Conservation (phyloP, 2,888 invertebrate species). For the Acronicta leporina region DNA sequence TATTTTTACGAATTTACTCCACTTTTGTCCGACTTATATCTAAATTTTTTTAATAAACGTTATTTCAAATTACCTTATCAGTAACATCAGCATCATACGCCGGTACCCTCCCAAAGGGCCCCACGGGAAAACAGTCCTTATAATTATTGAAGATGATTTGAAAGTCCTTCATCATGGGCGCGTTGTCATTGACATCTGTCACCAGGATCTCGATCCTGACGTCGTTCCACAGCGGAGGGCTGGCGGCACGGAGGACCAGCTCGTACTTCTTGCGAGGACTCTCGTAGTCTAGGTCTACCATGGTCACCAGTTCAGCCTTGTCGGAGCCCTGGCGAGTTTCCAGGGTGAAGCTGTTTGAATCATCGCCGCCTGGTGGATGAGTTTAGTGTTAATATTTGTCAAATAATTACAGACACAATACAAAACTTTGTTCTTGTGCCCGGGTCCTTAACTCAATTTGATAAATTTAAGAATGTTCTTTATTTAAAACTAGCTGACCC, state of each 20-base stretch:
- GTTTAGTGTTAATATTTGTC: too few species aligned
- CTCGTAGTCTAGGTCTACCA: slow-evolving; percentile 98
- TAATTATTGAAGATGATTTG: slow-evolving; percentile 98
- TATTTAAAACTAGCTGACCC: too few species aligned
- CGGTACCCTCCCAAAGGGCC: slow-evolving; percentile 96
- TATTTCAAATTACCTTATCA: slow-evolving; percentile 90
- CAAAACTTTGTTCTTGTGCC: too few species aligned
- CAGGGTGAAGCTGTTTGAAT: slow-evolving; percentile 95
- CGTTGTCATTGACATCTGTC: slow-evolving; percentile 98
- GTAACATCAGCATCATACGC: slow-evolving; percentile 98
- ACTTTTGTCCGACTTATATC: too few species aligned
- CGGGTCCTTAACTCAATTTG: too few species aligned
- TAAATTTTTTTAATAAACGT: too few species aligned
- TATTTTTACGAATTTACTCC: too few species aligned
- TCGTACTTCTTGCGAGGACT: slow-evolving; percentile 97
- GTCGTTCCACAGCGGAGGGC: slow-evolving; percentile 96
- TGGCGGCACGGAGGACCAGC: slow-evolving; percentile 96
- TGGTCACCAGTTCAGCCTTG: slow-evolving; percentile 95
- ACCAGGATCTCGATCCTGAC: slow-evolving; percentile 96
- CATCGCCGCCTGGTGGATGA: slow-evolving; percentile 91
- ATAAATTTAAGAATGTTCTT: too few species aligned
- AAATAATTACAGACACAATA: too few species aligned
- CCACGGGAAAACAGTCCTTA: slow-evolving; percentile 97
- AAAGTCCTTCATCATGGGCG: slow-evolving; percentile 97
- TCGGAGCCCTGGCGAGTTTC: slow-evolving; percentile 95